Conservation (phyloP, 2,113 vertebrate species). For the Pampusana beccarii region DNA sequence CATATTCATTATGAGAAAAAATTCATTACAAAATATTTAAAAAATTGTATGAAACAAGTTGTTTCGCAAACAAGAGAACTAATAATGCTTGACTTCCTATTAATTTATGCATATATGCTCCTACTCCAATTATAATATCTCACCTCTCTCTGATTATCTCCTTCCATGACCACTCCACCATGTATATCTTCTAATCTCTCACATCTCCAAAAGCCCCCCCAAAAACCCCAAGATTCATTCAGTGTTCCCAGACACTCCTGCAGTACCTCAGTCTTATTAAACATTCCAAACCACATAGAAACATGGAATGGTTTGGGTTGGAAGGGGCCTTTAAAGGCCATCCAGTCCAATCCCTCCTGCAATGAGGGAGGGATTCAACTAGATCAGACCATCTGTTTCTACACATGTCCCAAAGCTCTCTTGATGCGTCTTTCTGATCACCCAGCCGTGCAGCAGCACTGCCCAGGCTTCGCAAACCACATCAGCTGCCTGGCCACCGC, state of each 20-base stretch:
- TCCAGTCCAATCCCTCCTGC: too few species aligned
- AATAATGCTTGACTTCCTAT: neutral
- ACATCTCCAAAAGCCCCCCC: neutral
- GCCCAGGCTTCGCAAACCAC: neutral
- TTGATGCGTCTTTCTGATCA: neutral
- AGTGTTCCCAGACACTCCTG: neutral
- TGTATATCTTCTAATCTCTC: neutral
- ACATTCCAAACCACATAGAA: neutral
- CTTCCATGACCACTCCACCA: neutral
- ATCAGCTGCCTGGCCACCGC: neutral
- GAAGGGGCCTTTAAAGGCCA: too few species aligned
- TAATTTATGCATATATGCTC: neutral
- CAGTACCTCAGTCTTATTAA: neutral
- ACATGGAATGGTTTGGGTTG: too few species aligned
- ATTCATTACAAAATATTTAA: neutral
- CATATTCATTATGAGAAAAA: neutral
- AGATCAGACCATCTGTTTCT: too few species aligned
- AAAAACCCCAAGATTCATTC: neutral
- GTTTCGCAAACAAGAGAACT: neutral
- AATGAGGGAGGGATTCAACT: too few species aligned
- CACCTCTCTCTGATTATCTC: neutral
- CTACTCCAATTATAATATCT: neutral
- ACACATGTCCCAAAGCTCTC: neutral
- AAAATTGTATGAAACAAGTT: neutral
- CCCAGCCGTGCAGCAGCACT: neutral